Evolutionary conservation across 1,140 invertebrate genomes (phyloP).

Genomic region (Trichonephila clavipes): DNA sequence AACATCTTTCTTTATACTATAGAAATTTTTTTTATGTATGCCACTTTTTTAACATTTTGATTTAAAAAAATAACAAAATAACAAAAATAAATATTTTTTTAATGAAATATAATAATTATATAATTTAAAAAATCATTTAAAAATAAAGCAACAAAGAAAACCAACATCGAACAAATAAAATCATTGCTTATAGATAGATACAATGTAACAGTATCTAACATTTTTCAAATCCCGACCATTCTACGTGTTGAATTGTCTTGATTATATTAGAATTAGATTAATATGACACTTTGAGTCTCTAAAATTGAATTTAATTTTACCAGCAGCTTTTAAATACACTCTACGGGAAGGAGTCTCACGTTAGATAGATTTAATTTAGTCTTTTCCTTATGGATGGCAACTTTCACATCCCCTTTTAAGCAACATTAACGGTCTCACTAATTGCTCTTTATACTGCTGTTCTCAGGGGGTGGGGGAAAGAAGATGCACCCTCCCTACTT

Average conservation of each 20-base stretch:
- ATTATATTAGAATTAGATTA: conserved; percentile 17
- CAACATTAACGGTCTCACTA: conserved; percentile 17
- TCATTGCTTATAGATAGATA: no score
- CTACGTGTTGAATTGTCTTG: conserved; percentile 14
- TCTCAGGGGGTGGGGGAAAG: not conserved
- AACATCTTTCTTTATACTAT: no score
- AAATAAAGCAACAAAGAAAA: no score
- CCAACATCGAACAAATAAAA: no score
- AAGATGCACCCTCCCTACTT: not conserved
- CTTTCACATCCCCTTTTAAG: conserved; percentile 15
- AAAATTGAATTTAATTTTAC: not conserved
- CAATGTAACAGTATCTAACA: not conserved
- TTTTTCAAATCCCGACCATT: not conserved
- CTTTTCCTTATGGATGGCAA: conserved; percentile 21
- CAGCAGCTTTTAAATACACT: not conserved
- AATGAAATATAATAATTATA: no score
- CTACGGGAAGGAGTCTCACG: not conserved
- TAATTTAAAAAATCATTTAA: no score
- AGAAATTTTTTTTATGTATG: no score
- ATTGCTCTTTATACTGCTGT: conserved; percentile 34
- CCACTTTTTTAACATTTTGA: no score
- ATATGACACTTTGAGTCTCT: not conserved
- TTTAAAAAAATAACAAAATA: no score
- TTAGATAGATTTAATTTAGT: conserved; percentile 24
- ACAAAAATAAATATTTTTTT: no score